phyloP scores from a whole-genome alignment of 2,888 invertebrate genomes.

The Agrochola litura region DNA sequence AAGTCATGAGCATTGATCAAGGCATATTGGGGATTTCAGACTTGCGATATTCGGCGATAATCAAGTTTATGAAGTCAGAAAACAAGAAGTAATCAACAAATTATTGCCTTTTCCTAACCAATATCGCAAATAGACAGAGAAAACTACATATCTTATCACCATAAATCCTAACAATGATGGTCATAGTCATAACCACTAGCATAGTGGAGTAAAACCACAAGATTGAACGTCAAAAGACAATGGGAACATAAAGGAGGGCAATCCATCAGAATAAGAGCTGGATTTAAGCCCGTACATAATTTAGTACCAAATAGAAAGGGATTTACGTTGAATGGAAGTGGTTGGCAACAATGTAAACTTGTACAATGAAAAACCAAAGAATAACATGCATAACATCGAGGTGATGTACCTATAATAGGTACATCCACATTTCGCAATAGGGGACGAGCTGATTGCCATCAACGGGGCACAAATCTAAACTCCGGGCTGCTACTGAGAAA shows the following conservation, averaged over 20 bases:
- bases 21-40: neutral
- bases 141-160: slow-evolving; percentile 24
- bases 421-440: no score
- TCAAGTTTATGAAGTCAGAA: neutral
- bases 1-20: neutral
- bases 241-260: slow-evolving; percentile 38
- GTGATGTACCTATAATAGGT: no score
- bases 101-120: slow-evolving; percentile 2
- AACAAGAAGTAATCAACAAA: neutral
- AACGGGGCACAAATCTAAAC: no score
- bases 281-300: slow-evolving; percentile 40
- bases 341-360: slow-evolving; percentile 28
- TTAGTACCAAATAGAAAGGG: slow-evolving; percentile 37
- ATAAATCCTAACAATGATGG: slow-evolving; percentile 43
- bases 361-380: slow-evolving; percentile 7
- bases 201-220: slow-evolving; percentile 51
- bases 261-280: slow-evolving; percentile 54
- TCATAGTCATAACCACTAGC: slow-evolving; percentile 24
- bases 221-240: slow-evolving; percentile 64
- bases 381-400: no score
- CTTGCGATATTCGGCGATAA: neutral
- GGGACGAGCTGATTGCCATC: no score
- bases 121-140: slow-evolving; percentile 11
- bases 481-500: no score
- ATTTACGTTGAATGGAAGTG: slow-evolving; percentile 18